Percentiles rank a stretch among this genome's conserved stretches.
These are phyloP conservation scores for Tringa solitaria DNA, from an alignment of 2,113 vertebrate species.

Conservation along the genomic window DNA sequence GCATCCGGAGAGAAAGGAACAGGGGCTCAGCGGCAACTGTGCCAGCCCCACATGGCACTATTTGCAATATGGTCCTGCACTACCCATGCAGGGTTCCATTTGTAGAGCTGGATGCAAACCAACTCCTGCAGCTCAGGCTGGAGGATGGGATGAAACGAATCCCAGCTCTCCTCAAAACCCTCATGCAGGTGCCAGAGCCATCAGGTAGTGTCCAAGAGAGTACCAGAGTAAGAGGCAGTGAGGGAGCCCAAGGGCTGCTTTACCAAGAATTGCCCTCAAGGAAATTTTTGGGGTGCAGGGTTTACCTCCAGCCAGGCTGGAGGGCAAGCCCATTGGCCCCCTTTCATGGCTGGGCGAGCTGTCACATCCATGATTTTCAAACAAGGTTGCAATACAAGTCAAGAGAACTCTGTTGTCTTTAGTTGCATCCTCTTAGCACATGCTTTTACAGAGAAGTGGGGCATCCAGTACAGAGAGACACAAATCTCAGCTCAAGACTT, in stretches of 20 bases:
- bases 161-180: neutral
- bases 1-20: neutral
- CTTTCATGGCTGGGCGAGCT: neutral
- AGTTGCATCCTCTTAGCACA: neutral
- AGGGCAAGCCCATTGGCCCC: neutral
- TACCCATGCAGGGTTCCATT: neutral
- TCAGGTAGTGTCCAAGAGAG: neutral
- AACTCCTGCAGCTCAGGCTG: neutral
- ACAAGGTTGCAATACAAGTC: neutral
- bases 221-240: accelerated
- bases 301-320: neutral
- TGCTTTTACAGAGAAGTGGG: neutral
- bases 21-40: neutral
- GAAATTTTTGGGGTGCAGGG: neutral
- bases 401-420: neutral
- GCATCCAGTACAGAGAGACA: neutral
- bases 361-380: neutral
- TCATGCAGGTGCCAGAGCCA: neutral
- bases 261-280: neutral
- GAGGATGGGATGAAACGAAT: neutral
- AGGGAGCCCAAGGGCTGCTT: neutral
- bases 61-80: neutral
- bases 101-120: neutral
- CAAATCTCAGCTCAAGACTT: neutral
- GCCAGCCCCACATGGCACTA: neutral